These are phyloP conservation scores for Andrena trimmerana DNA, from an alignment of 2,888 invertebrate genomes.

Conservation along the genomic window DNA sequence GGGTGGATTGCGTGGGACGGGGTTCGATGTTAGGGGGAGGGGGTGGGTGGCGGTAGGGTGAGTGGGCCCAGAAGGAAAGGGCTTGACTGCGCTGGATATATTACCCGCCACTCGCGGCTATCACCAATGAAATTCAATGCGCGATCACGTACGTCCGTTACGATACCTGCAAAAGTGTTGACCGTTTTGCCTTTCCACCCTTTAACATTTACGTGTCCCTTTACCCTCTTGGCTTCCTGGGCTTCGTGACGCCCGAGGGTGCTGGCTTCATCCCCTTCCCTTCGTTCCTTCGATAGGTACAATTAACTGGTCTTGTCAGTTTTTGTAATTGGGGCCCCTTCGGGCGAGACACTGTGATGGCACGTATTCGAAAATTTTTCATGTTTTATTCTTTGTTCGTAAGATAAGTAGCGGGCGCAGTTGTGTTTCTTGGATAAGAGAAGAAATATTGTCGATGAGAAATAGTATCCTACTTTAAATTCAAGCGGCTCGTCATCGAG, in stretches of 20 bases:
- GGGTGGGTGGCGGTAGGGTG: conserved; percentile 55
- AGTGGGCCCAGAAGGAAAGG: conserved; percentile 69
- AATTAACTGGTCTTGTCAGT: neutral
- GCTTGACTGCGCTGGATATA: conserved; percentile 80
- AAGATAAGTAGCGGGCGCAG: no score
- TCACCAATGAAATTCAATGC: conserved; percentile 82
- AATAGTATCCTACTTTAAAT: no score
- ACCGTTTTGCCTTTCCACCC: conserved; percentile 25
- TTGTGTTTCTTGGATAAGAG: no score
- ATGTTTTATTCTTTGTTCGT: no score
- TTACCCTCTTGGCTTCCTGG: neutral
- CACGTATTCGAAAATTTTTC: no score
- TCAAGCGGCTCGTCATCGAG: no score
- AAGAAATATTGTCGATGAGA: no score
- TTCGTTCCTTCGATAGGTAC: neutral
- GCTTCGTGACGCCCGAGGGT: neutral
- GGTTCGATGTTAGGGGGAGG: conserved; percentile 58
- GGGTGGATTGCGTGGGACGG: conserved; percentile 70
- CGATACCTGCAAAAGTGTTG: conserved; percentile 75
- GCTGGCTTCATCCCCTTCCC: neutral
- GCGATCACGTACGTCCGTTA: conserved; percentile 76
- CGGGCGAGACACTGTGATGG: no score
- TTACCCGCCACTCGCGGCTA: conserved; percentile 81
- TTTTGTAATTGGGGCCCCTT: no score
- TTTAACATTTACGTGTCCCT: conserved; percentile 1